Percentiles rank a stretch among this genome's conserved stretches.
Evolutionary conservation across 2,797 vertebrate genomes (phyloP).

Genomic region (Ctenosaura bakeri): DNA sequence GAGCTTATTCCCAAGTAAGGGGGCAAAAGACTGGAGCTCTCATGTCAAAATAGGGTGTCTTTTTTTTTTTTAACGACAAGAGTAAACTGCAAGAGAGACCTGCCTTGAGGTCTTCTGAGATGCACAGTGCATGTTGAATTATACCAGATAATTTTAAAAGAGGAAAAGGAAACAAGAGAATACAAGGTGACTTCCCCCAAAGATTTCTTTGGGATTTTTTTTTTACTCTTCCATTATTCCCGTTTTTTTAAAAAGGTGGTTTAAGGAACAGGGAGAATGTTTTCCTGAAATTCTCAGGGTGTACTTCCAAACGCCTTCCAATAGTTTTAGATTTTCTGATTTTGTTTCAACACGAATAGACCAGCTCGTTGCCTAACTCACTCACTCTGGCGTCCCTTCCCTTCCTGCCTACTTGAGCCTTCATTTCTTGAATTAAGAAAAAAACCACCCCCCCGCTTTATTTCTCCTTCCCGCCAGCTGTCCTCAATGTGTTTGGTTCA

Average conservation of each 20-base stretch:
- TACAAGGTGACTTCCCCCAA: background rate
- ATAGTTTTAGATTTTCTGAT: background rate
- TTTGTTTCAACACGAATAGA: background rate
- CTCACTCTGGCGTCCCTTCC: too few species aligned
- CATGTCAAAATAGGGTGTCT: background rate
- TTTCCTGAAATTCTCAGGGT: background rate
- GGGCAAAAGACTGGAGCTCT: background rate
- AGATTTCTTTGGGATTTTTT: background rate
- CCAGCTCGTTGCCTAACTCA: too few species aligned
- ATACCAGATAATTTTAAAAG: background rate
- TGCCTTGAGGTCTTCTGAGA: background rate
- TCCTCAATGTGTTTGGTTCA: background rate
- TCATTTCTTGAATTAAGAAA: too few species aligned
- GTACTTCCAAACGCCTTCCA: background rate
- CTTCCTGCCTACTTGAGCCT: background rate
- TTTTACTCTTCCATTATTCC: background rate
- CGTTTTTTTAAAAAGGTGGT: background rate
- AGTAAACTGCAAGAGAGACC: background rate
- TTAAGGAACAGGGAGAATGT: background rate
- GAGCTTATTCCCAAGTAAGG: background rate
- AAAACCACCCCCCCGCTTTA: background rate
- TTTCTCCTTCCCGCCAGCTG: background rate
- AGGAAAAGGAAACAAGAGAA: background rate
- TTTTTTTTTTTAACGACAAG: background rate
- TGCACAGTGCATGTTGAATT: background rate